Evolutionary conservation across 2,888 invertebrate genomes (phyloP), one percentile per base, ranked within the genome.

Genomic region (Idaea straminata): DNA sequence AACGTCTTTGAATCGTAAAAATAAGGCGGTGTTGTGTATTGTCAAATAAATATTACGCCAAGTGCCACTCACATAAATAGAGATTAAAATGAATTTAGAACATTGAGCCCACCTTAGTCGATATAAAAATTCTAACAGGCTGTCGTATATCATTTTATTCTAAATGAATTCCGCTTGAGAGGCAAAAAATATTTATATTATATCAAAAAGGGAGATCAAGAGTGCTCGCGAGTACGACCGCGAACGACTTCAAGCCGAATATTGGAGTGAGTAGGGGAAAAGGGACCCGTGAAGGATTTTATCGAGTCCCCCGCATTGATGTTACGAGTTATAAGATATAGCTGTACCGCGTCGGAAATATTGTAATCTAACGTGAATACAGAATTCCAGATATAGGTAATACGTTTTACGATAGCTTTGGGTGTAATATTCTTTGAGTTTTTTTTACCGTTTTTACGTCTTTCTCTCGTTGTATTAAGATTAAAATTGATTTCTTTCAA

Each of bases 151-250:
- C 83, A 86, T 86, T 85, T 82, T 82, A 77, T 77, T 79, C 80
- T 81, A 85, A 87, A 86, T 84, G 83, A 82, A 85, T 88, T 83
- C 80, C 78, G 82, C 77, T 80, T 80, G 77, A 73, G 75, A 81
- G 81, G 83, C 78, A 83, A 86, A 86, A 86, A 87, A 88, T 87
- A 84, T 87, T 88, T 87, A 84, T 85, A 84, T 85, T 80, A 81
- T 87, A 86, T 25, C 85, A 84, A 85, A 87, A 87, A 83, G 86
- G 81, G 85, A 88, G 87, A 89, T 89, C 87, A 87, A 87, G 86
- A 85, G 85, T 82, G 81, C 79, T 84, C 77, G 77, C 77, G 74
- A 80, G 78, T 76, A 78, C 72, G 73, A 74, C 77, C 77, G 77
- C 77, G 80, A 78, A 75, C 74, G 73, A 69, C 72, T 74, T 65